Percentiles rank a stretch among this genome's conserved stretches.
Conservation (phyloP, 2,888 invertebrate species). For the Sarcophaga variegata region DNA sequence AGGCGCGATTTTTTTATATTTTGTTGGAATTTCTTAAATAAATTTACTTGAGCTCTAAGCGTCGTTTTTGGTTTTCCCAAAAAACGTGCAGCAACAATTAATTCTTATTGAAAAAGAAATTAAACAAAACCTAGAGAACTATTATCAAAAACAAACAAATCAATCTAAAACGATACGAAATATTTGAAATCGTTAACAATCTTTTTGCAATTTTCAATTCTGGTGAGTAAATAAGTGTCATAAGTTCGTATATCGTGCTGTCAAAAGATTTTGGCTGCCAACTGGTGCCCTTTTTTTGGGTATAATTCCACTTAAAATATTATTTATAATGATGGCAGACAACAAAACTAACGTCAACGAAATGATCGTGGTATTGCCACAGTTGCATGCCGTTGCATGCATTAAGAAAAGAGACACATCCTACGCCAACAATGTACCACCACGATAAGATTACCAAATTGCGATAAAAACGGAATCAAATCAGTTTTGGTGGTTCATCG, state of each 20-base stretch:
- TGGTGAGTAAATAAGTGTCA: neutral
- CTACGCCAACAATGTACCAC: conserved; percentile 65
- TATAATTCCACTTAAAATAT: conserved; percentile 24
- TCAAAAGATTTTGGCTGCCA: neutral
- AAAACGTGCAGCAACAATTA: conserved; percentile 48
- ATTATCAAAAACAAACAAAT: conserved; percentile 4
- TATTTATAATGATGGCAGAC: conserved; percentile 47
- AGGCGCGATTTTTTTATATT: no score
- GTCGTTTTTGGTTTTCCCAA: neutral
- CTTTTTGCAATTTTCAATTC: conserved; percentile 23
- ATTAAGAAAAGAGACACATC: conserved; percentile 59
- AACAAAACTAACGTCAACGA: conserved; percentile 33
- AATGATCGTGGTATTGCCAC: conserved; percentile 45
- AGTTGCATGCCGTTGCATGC: conserved; percentile 48
- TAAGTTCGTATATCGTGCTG: neutral
- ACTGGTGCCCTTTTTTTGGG: conserved; percentile 41
- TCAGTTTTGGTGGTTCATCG: conserved; percentile 45
- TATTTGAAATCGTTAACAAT: conserved; percentile 42
- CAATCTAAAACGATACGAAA: conserved; percentile 23
- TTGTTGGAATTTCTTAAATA: no score
- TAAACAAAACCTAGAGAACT: neutral
- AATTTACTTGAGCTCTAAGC: no score
- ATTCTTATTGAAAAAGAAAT: conserved; percentile 32
- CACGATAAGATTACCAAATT: conserved; percentile 68
- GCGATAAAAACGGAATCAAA: conserved; percentile 62